Conservation (phyloP, 2,888 invertebrate species). For the Stenoptilia bipunctidactyla region DNA sequence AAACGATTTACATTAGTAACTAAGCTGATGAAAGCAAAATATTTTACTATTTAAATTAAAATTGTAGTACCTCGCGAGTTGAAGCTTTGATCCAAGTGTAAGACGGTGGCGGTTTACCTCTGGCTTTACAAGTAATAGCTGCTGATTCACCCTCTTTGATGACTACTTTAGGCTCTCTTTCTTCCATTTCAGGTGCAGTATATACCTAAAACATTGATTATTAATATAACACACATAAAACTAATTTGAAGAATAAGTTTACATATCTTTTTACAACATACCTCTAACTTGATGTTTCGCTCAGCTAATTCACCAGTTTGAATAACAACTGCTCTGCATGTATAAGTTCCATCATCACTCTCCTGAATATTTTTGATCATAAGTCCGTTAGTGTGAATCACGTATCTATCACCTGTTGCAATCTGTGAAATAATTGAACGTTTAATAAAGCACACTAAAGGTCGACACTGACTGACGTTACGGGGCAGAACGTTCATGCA, state of each 20-base stretch:
- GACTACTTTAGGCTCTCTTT: conserved; percentile 71
- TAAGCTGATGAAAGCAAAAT: too few species aligned
- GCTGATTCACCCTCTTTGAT: conserved; percentile 86
- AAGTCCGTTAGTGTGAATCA: conserved; percentile 81
- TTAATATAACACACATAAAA: background rate
- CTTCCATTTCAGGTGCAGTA: conserved; percentile 79
- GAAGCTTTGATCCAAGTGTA: conserved; percentile 86
- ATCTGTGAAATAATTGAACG: conserved; percentile 51
- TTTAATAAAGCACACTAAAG: background rate
- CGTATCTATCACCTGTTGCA: conserved; percentile 77
- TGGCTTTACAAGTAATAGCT: conserved; percentile 81
- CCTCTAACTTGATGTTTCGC: conserved; percentile 84
- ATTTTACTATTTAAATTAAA: too few species aligned
- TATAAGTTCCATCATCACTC: conserved; percentile 88
- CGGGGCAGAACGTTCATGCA: too few species aligned
- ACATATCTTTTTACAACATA: conserved; percentile 27
- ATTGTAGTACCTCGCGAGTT: conserved; percentile 65
- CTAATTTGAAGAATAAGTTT: background rate
- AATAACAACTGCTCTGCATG: conserved; percentile 87
- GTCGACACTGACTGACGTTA: too few species aligned
- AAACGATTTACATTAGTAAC: conserved; percentile 2
- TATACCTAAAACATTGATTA: conserved; percentile 68
- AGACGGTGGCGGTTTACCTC: conserved; percentile 86
- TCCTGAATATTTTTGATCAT: conserved; percentile 82
- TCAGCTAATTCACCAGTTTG: conserved; percentile 84